Conservation (phyloP, 2,797 vertebrate species). For the Periophthalmus magnuspinnatus region DNA sequence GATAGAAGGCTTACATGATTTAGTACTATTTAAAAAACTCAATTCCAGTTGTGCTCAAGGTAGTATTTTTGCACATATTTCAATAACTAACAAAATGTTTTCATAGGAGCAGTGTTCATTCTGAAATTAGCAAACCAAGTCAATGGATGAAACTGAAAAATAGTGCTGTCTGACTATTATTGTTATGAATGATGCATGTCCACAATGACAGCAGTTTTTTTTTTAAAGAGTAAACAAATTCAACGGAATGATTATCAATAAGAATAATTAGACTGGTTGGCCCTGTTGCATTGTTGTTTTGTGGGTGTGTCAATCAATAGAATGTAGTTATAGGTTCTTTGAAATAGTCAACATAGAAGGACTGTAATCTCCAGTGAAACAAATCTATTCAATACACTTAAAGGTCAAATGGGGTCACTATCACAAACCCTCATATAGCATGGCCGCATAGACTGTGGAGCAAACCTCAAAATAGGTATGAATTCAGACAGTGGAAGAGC, state of each 20-base stretch:
- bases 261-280: not conserved
- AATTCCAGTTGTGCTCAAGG: no score
- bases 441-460: constrained; percentile 1
- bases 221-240: not conserved
- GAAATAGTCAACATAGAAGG: not conserved
- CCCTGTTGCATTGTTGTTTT: not conserved
- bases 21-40: no score
- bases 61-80: not conserved
- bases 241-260: not conserved
- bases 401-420: constrained; percentile 27
- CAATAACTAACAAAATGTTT: not conserved
- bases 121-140: not conserved
- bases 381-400: not conserved
- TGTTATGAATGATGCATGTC: not conserved
- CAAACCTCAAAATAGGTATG: not conserved
- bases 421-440: constrained; percentile 60
- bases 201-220: not conserved
- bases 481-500: not conserved
- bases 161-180: not conserved
- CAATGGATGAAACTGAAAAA: not conserved
- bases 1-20: no score
- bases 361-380: not conserved
- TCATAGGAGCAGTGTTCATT: not conserved
- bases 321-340: not conserved
- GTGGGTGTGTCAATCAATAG: not conserved